These are phyloP conservation scores for Drosophila mettleri DNA, from an alignment of 2,888 invertebrate species.

Conservation along the genomic window DNA sequence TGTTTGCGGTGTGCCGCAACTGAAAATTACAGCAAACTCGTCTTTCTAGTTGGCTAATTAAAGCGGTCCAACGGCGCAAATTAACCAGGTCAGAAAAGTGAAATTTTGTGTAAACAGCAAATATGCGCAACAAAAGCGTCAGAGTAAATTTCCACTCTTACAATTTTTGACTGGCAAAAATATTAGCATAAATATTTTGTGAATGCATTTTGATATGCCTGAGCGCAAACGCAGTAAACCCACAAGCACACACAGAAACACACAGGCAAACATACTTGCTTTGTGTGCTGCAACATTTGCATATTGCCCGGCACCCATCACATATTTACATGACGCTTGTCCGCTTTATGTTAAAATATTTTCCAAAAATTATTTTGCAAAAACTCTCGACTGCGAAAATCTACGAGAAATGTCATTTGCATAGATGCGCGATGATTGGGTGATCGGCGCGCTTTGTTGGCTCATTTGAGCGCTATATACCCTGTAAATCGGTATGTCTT, in stretches of 20 bases:
- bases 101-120: slow-evolving; percentile 21
- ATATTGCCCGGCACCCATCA: slow-evolving; percentile 36
- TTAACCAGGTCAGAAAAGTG: slow-evolving; percentile 14
- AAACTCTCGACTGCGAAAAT: slow-evolving; percentile 28
- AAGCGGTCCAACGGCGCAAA: slow-evolving; percentile 20
- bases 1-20: slow-evolving; percentile 1
- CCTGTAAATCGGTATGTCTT: not conserved
- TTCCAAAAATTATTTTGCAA: slow-evolving; percentile 39
- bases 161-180: slow-evolving; percentile 54
- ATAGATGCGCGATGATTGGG: slow-evolving; percentile 11
- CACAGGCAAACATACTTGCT: not conserved
- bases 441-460: slow-evolving; percentile 1
- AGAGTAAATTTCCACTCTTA: slow-evolving; percentile 29
- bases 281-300: slow-evolving; percentile 36
- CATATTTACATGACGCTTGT: slow-evolving; percentile 37
- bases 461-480: slow-evolving; percentile 31
- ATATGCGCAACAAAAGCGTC: slow-evolving; percentile 8
- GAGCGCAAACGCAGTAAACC: slow-evolving; percentile 16
- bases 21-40: slow-evolving; percentile 24
- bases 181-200: slow-evolving; percentile 71
- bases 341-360: slow-evolving; percentile 29
- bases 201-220: slow-evolving; percentile 53
- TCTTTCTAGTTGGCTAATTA: slow-evolving; percentile 34
- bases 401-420: slow-evolving; percentile 22
- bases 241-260: slow-evolving; percentile 3